phyloP scores from a whole-genome alignment of 1,140 invertebrate genomes.

The Archivesica marissinica region DNA sequence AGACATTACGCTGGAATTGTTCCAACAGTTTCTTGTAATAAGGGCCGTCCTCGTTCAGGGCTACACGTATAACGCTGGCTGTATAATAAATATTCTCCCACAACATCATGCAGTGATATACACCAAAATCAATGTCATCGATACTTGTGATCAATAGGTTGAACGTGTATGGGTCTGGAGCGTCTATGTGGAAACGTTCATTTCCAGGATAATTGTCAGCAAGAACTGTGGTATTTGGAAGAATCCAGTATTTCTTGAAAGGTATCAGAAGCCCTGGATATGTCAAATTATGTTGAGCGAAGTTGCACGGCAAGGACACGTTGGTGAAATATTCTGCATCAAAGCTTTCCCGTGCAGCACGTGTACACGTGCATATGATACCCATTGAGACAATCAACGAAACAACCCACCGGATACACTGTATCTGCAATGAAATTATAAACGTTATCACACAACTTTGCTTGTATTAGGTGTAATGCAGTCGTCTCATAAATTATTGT shows the following conservation, averaged over 20 bases:
- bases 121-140: constrained; percentile 36
- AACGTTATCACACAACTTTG: no score
- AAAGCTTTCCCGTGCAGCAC: constrained; percentile 25
- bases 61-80: constrained; percentile 20
- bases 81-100: constrained; percentile 50
- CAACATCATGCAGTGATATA: constrained; percentile 52
- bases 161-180: constrained; percentile 20
- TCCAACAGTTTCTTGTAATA: constrained; percentile 38
- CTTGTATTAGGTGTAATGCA: no score
- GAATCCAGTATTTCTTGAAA: constrained; percentile 52
- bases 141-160: neutral
- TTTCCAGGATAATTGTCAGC: neutral
- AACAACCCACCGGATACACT: no score
- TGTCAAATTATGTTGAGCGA: constrained; percentile 24
- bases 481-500: no score
- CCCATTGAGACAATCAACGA: no score
- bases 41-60: constrained; percentile 44
- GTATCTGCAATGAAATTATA: no score
- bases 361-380: no score
- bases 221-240: constrained; percentile 36
- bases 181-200: neutral
- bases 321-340: constrained; percentile 48
- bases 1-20: constrained; percentile 30
- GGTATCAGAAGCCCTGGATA: constrained; percentile 34
- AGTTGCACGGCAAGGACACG: constrained; percentile 45